phyloP scores from a whole-genome alignment of 2,888 invertebrate species.

The Tillus elongatus region DNA sequence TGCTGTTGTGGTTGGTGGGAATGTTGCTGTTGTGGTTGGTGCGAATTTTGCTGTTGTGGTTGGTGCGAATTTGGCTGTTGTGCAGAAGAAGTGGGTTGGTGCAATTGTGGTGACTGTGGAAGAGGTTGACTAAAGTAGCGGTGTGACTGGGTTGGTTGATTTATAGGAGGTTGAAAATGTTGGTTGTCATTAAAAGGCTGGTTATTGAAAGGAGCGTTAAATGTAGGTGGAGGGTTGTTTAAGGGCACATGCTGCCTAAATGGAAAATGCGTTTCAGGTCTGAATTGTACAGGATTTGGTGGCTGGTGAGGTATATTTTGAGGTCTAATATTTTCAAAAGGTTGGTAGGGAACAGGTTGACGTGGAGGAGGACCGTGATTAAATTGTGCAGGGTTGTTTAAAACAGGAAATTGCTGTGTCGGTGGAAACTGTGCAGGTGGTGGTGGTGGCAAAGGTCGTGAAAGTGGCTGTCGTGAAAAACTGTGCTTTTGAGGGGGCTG shows the following conservation, averaged over 20 bases:
- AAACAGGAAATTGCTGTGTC: conserved; percentile 12
- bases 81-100: conserved; percentile 25
- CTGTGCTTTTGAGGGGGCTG: too few relatives aligned
- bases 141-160: conserved; percentile 4
- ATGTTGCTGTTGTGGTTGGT: conserved; percentile 26
- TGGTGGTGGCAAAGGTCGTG: conserved; percentile 28
- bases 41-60: conserved; percentile 21
- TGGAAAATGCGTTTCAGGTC: conserved; percentile 46
- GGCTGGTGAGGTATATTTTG: conserved; percentile 13
- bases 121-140: conserved; percentile 5
- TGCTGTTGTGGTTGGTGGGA: conserved; percentile 13
- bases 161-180: conserved; percentile 14
- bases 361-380: conserved; percentile 25
- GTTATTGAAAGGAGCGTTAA: too few relatives aligned
- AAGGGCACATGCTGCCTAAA: conserved; percentile 36
- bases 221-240: conserved; percentile 23
- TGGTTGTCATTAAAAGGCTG: too few relatives aligned
- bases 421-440: conserved; percentile 25
- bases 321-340: conserved; percentile 27
- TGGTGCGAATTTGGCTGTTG: conserved; percentile 21
- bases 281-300: conserved; percentile 29
- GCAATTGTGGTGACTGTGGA: conserved; percentile 11
- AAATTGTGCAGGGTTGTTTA: conserved; percentile 24
- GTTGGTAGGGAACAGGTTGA: conserved; percentile 35
- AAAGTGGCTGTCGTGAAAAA: too few relatives aligned